Base-by-base conservation (phyloP, 2,797 vertebrate species). In the Acanthurus lineatus region DNA sequence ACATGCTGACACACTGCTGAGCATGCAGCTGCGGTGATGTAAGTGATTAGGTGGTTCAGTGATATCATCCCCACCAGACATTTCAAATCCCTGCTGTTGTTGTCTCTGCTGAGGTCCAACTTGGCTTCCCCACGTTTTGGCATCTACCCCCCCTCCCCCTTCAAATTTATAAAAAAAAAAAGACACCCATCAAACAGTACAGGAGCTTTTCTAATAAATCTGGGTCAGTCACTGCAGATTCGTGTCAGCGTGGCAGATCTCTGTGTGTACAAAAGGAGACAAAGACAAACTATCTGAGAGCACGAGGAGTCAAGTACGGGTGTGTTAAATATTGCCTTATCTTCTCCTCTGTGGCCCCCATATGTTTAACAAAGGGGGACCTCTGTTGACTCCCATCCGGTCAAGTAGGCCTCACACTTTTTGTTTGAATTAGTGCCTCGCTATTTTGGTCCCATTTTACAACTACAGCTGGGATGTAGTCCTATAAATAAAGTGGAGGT, bases 1-100 rank as follows among this genome's bases (percentile, higher is more conserved):
- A 73, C 69, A 81, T 32, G 65, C 76, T 19, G 65, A 88, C 79
- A 87, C 91, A 83, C 72, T 91, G 88, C 90, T 91, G 92, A 94
- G 89, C 88, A 64, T 85, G 90, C 93, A 95, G 94, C 94, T 95
- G 94, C 66, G 90, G 86, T 95, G 95, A 96, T 94, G 94, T 94
- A 91, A 96, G 92, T 86, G 88, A 93, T 94, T 91, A 93, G 88
- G 90, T 81, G 92, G 91, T 91, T 90, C 82, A 82, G 90, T 95
- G 94, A 96, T 92, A 93, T 96, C 93, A 95, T 94, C 90, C 86
- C 89, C 86, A 88, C 79, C 88, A 93, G 90, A 91, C 91, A 84
- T 91, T 91, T 93, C 79, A 89, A 93, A 90, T 92, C 90, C 89
- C 86, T 20, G 51, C 80, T 83, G 87, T 76, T 91, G 90, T 91